Percentiles rank a stretch among this genome's conserved stretches.
Evolutionary conservation across 2,888 invertebrate genomes (phyloP).

Genomic region (Thymelicus acteon): DNA sequence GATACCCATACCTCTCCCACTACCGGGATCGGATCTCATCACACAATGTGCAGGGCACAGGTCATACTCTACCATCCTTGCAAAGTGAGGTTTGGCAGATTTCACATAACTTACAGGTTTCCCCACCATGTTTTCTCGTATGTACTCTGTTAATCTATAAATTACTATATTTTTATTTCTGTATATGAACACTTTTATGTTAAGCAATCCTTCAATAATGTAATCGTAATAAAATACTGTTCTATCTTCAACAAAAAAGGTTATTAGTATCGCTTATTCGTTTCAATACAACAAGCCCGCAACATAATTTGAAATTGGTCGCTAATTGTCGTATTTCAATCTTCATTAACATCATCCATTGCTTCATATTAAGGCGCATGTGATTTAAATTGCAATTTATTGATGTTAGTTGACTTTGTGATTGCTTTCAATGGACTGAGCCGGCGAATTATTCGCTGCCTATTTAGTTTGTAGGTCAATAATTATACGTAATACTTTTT

Average conservation of each 20-base stretch:
- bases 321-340: conserved; percentile 38
- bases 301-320: conserved; percentile 23
- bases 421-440: conserved; percentile 30
- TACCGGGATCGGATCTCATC: too few species aligned
- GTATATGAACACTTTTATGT: too few species aligned
- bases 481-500: not conserved
- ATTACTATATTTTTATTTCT: too few species aligned
- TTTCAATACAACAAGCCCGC: conserved; percentile 7
- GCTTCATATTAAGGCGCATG: conserved; percentile 37
- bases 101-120: too few species aligned
- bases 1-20: too few species aligned
- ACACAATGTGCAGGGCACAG: too few species aligned
- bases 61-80: too few species aligned
- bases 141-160: too few species aligned
- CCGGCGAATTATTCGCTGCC: conserved; percentile 30
- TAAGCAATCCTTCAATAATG: too few species aligned
- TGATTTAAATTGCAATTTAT: conserved; percentile 37
- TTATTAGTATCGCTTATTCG: not conserved
- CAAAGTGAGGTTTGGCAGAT: too few species aligned
- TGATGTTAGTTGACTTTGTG: conserved; percentile 34
- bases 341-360: conserved; percentile 40
- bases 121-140: too few species aligned
- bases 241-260: not conserved
- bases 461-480: conserved; percentile 25
- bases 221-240: too few species aligned